Evolutionary conservation across 1,140 invertebrate genomes (phyloP).

Genomic region (Lethrus apterus): DNA sequence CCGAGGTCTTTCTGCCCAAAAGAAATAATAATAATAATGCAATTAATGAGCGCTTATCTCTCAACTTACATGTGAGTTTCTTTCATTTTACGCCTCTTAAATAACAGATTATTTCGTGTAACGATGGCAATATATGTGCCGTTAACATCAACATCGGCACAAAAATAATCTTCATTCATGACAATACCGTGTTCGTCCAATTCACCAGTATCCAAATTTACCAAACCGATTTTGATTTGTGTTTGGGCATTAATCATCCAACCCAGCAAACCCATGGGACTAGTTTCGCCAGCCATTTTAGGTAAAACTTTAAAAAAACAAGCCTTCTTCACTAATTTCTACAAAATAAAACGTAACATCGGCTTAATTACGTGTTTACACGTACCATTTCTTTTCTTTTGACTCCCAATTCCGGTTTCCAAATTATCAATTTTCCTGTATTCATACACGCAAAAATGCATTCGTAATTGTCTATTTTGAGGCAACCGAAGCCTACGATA

Average conservation of each 20-base stretch:
- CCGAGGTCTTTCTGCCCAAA: conserved; percentile 21
- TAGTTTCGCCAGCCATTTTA: conserved; percentile 12
- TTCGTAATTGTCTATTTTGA: conserved; percentile 41
- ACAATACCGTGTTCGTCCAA: background rate
- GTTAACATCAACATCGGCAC: background rate
- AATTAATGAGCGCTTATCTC: background rate
- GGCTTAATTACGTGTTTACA: conserved; percentile 31
- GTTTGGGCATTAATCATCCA: background rate
- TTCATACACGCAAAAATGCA: conserved; percentile 49
- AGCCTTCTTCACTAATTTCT: conserved; percentile 26
- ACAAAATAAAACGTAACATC: conserved; percentile 20
- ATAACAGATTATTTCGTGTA: too few relatives aligned
- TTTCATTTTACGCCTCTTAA: too few relatives aligned
- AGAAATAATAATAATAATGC: conserved; percentile 2
- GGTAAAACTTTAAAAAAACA: conserved; percentile 26
- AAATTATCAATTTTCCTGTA: conserved; percentile 45
- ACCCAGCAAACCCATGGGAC: conserved; percentile 5
- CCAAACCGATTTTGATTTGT: conserved; percentile 8
- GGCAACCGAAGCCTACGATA: conserved; percentile 45
- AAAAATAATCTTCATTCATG: too few relatives aligned
- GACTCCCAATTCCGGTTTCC: conserved; percentile 48
- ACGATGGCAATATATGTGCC: conserved; percentile 1
- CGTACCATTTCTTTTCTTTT: conserved; percentile 43
- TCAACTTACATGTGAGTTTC: too few relatives aligned
- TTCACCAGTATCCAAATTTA: conserved; percentile 7